These are phyloP conservation scores for Luscinia luscinia DNA, from an alignment of 2,797 vertebrate genomes.

Conservation along the genomic window DNA sequence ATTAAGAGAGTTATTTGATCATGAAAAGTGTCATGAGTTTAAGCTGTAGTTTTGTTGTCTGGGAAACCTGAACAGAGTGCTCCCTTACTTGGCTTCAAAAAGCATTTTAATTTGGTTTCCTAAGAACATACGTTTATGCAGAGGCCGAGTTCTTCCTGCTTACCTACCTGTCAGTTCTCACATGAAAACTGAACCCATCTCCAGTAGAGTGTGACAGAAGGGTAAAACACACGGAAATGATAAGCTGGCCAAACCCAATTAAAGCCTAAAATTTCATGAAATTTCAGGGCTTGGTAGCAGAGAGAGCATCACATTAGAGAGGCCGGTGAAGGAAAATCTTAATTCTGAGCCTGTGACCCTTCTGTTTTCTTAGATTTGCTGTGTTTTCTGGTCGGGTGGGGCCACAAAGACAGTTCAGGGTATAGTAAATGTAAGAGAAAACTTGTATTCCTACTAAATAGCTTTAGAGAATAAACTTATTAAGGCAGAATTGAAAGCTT, in stretches of 20 bases:
- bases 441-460: background rate
- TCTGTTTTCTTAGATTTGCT: background rate
- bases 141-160: background rate
- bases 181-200: background rate
- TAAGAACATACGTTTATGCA: background rate
- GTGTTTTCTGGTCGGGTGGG: background rate
- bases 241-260: background rate
- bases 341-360: background rate
- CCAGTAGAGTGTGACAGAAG: background rate
- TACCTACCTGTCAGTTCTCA: background rate
- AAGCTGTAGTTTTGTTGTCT: background rate
- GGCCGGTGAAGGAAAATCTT: background rate
- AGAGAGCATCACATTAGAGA: background rate
- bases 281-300: background rate
- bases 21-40: background rate
- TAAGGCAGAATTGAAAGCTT: background rate
- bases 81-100: background rate
- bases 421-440: background rate
- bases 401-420: accelerated
- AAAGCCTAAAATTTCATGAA: background rate
- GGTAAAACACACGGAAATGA: background rate
- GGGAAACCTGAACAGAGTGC: background rate
- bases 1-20: background rate
- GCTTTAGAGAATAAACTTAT: background rate
- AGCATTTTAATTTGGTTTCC: background rate